Evolutionary conservation across 2,113 vertebrate species (phyloP), one percentile per base, ranked within the genome.

Genomic region (Vulpes vulpes): DNA sequence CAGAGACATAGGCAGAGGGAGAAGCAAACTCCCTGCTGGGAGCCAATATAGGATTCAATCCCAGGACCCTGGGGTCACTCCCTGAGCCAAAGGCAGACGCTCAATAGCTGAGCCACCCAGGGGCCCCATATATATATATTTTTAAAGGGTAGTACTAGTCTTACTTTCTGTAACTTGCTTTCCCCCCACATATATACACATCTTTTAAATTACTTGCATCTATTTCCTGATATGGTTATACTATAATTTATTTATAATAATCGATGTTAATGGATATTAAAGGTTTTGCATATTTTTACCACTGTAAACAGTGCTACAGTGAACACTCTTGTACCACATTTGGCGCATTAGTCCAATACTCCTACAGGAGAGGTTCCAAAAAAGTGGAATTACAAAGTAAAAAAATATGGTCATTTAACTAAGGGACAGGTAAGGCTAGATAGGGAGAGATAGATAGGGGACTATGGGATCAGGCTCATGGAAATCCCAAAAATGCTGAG

Each of bases 221-320:
- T 55, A 95, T 80, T 89, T 25, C n/a, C 57, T 65, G 6, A 85
- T 62, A 84, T 30, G 6, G 3, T 76, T 94, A 94, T 73, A 35
- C 22, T 95, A 90, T 90, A 92, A 95, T 92, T 95, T 80, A 92
- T 79, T 91, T 91, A 91, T 43, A 74, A 57, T 53, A 81, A 43
- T 65, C 15, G 30, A 11, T 49, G 8, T 87, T 92, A 87, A 69
- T 73, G 55, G 23, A 38, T 87, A 96, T 62, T 92, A 64, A 85
- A 94, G 8, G 5, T 85, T 89, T 89, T 92, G 64, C 20, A 73
- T 67, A 84, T 27, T 55, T 95, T 88, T 85, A 81, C 69, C 87
- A 88, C 20, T 32, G 38, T 25, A 65, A 82, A 86, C 67, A 84
- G 53, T 62, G 1, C 12, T 82, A 10, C 35, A 73, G 4, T 38